Evolutionary conservation across 1,140 invertebrate genomes (phyloP).

Genomic region (Cheumatopsyche charites): DNA sequence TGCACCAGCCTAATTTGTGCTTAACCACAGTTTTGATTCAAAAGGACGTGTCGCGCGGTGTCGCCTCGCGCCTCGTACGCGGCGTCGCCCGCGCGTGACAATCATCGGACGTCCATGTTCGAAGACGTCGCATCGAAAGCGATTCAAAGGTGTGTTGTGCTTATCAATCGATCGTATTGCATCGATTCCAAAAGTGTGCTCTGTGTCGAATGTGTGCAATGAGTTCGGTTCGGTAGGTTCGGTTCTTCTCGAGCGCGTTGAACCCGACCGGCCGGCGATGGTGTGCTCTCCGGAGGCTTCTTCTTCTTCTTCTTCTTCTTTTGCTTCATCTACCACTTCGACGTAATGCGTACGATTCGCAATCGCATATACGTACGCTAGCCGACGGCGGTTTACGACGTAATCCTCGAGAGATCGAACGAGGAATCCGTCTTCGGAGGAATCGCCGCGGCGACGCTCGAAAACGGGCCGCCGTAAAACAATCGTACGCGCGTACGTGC

Average conservation of each 20-base stretch:
- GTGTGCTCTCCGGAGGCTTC: too few species aligned
- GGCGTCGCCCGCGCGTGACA: slow-evolving; percentile 1
- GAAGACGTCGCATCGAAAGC: not conserved
- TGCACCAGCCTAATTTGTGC: not conserved
- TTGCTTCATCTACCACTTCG: not conserved
- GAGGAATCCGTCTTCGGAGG: slow-evolving; percentile 5
- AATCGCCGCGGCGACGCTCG: not conserved
- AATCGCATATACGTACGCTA: slow-evolving; percentile 4
- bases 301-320: not conserved
- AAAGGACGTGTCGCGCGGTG: not conserved
- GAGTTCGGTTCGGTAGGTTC: not conserved
- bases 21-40: too few species aligned
- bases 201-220: slow-evolving; percentile 10
- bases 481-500: not conserved
- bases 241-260: slow-evolving; percentile 26
- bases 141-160: not conserved
- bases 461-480: not conserved
- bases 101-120: not conserved
- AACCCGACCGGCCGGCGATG: slow-evolving; percentile 21
- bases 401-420: slow-evolving; percentile 36
- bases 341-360: slow-evolving; percentile 20
- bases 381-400: slow-evolving; percentile 38
- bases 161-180: too few species aligned
- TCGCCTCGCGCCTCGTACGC: not conserved
- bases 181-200: not conserved